Conservation (phyloP, 2,113 vertebrate genomes). For the Ammospiza caudacuta region DNA sequence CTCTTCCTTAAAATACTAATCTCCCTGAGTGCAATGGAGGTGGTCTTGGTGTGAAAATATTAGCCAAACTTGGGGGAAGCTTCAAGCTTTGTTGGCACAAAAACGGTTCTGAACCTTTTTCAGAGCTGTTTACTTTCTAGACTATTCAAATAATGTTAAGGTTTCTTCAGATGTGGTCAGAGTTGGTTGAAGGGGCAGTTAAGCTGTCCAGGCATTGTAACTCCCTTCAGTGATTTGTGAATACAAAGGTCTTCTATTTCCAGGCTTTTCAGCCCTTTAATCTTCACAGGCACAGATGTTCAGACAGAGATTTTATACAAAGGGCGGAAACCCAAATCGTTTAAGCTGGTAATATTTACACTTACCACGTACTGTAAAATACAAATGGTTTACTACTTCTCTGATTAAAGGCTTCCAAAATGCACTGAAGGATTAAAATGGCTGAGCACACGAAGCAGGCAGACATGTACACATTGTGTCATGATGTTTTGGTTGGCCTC, state of each 20-base stretch:
- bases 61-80: not conserved
- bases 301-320: constrained; percentile 44
- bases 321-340: constrained; percentile 25
- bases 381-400: constrained; percentile 7
- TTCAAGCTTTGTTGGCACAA: not conserved
- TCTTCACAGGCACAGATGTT: constrained; percentile 57
- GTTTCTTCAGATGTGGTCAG: constrained; percentile 56
- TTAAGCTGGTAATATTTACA: constrained; percentile 56
- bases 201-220: constrained; percentile 25
- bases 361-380: not conserved
- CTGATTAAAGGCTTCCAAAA: constrained; percentile 46
- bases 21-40: not conserved
- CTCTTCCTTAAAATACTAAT: not conserved
- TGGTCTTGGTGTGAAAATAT: constrained; percentile 20
- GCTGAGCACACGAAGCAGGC: not conserved
- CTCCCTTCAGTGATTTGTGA: constrained; percentile 48
- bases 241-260: constrained; percentile 66
- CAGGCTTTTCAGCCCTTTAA: constrained; percentile 47
- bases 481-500: constrained; percentile 55
- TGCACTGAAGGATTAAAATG: constrained; percentile 34
- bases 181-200: constrained; percentile 32
- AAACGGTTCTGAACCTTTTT: not conserved
- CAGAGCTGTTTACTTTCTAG: constrained; percentile 14
- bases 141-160: constrained; percentile 41
- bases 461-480: constrained; percentile 36